Conservation (phyloP, 2,888 invertebrate species). For the Lasioglossum morio region DNA sequence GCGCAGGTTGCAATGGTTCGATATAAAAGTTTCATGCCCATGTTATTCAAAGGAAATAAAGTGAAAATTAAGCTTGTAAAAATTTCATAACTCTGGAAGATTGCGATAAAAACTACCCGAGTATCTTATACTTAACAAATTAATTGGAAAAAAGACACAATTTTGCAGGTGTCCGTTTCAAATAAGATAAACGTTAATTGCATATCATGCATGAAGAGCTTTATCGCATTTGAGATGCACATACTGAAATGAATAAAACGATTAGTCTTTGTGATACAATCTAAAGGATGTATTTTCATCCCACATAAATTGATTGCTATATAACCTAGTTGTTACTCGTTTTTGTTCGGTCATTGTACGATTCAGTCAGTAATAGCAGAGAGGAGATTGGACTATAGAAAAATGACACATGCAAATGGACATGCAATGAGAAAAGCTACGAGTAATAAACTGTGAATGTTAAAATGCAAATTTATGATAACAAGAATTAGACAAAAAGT, state of each 20-base stretch:
- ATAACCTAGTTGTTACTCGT: not conserved
- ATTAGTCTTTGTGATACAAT: not conserved
- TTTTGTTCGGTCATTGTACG: slow-evolving; percentile 21
- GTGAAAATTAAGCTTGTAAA: not conserved
- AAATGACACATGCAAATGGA: not conserved
- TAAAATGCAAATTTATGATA: not conserved
- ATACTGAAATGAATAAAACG: not conserved
- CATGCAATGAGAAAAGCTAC: not conserved
- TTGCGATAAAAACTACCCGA: not conserved
- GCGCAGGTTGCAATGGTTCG: too few species aligned
- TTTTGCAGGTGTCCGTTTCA: not conserved
- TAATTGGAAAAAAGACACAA: not conserved
- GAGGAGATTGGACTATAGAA: slow-evolving; percentile 8
- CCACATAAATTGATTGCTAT: not conserved
- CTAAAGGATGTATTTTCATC: not conserved
- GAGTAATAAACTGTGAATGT: not conserved
- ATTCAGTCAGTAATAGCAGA: slow-evolving; percentile 4
- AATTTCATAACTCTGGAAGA: not conserved
- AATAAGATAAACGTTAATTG: not conserved
- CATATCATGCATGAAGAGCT: not conserved
- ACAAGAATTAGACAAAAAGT: not conserved
- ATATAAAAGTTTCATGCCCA: too few species aligned
- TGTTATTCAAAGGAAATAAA: too few species aligned
- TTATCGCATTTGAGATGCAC: not conserved
- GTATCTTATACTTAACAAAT: not conserved